A percentile compares a stretch with the other conserved stretches of the same genome.
These are phyloP conservation scores for Vespertilio murinus DNA, from an alignment of 2,797 vertebrate genomes.

Conservation along the genomic window DNA sequence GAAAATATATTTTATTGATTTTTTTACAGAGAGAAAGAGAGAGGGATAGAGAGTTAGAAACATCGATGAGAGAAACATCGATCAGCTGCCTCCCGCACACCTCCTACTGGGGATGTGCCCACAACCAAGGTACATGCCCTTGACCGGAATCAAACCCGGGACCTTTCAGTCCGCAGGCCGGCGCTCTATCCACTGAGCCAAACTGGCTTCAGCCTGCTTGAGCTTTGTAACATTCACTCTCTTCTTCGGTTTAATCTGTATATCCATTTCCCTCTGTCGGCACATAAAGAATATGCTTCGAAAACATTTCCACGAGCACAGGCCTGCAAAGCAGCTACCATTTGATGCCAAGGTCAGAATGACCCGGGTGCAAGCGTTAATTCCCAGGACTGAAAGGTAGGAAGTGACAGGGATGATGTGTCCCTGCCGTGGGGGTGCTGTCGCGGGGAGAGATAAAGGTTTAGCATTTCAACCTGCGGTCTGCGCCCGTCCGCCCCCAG, in stretches of 20 bases:
- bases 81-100: too few relatives aligned
- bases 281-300: neutral
- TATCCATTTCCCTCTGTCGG: neutral
- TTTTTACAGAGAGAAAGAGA: too few relatives aligned
- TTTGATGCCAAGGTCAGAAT: slow-evolving; percentile 1
- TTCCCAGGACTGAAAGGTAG: neutral
- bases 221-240: neutral
- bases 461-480: neutral
- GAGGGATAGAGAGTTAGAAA: too few relatives aligned
- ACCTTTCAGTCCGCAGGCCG: too few relatives aligned
- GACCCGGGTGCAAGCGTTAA: neutral
- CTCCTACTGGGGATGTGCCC: too few relatives aligned
- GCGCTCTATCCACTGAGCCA: too few relatives aligned
- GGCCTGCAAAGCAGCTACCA: neutral
- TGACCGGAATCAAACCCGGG: too few relatives aligned
- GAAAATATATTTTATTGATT: too few relatives aligned
- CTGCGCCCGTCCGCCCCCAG: neutral
- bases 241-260: neutral
- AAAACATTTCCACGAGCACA: neutral
- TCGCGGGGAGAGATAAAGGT: neutral
- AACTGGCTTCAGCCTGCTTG: too few relatives aligned
- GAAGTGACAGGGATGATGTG: neutral
- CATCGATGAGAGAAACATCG: too few relatives aligned
- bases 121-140: too few relatives aligned
- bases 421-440: neutral